Evolutionary conservation across 2,797 vertebrate species (phyloP).

Genomic region (Coendou prehensilis): DNA sequence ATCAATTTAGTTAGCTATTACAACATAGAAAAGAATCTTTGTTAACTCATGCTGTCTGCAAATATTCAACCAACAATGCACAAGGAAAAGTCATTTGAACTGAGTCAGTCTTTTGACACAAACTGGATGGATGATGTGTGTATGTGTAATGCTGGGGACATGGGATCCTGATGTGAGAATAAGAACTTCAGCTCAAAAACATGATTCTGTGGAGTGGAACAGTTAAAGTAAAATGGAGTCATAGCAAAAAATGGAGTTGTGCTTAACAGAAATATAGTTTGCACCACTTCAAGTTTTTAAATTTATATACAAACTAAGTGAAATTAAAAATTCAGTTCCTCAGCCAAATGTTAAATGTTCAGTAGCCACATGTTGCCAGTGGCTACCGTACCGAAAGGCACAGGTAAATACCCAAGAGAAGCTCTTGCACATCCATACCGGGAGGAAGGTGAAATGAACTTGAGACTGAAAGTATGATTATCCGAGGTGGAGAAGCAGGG

Average conservation of each 20-base stretch:
- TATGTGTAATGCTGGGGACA: background rate
- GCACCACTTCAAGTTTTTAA: background rate
- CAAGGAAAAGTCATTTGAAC: background rate
- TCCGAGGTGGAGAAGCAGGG: background rate
- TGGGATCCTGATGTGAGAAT: background rate
- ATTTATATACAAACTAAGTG: background rate
- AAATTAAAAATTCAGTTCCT: conserved; percentile 2
- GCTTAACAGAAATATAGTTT: conserved; percentile 31
- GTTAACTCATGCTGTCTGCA: background rate
- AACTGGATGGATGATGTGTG: background rate
- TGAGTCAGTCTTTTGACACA: background rate
- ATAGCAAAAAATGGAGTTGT: background rate
- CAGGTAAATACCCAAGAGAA: background rate
- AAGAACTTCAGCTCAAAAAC: background rate
- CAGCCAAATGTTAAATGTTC: conserved; percentile 21
- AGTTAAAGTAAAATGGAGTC: background rate
- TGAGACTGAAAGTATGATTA: background rate
- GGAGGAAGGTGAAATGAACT: background rate
- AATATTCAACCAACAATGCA: background rate
- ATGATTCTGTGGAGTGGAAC: background rate
- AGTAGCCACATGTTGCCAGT: background rate
- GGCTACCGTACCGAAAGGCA: background rate
- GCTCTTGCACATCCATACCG: background rate
- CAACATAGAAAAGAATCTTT: background rate
- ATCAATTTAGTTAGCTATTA: conserved; percentile 42